Percentiles rank a stretch among this genome's conserved stretches.
phyloP scores from a whole-genome alignment of 2,797 vertebrate species.

The Tachyglossus aculeatus region DNA sequence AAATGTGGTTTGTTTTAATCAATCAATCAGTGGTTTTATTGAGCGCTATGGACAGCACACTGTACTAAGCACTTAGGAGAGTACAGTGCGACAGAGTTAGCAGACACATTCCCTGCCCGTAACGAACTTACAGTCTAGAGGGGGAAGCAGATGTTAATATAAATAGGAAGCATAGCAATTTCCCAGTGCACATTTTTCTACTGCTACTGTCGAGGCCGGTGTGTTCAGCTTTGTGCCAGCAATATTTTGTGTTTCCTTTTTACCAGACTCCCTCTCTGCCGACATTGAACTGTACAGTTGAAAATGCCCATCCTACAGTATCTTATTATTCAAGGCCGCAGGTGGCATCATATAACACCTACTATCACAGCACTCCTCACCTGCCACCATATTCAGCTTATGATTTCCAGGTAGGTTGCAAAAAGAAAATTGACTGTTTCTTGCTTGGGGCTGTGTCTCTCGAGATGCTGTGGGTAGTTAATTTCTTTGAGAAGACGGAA shows the following conservation, averaged over 20 bases:
- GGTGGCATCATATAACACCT: conserved; percentile 83
- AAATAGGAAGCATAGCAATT: too few species aligned
- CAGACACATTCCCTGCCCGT: too few species aligned
- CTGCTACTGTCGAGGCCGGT: not conserved
- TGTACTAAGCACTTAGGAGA: too few species aligned
- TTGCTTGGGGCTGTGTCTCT: conserved; percentile 18
- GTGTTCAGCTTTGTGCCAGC: conserved; percentile 9
- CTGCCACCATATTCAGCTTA: conserved; percentile 95
- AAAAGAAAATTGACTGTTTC: conserved; percentile 2
- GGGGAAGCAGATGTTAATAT: too few species aligned
- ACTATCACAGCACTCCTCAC: conserved; percentile 90
- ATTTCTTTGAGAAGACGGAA: too few species aligned
- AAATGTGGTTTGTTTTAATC: too few species aligned
- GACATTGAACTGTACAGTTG: conserved; percentile 86
- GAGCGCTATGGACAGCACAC: too few species aligned
- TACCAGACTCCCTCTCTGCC: conserved; percentile 84
- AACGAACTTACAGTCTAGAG: too few species aligned
- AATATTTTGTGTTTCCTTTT: conserved; percentile 34
- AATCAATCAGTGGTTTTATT: too few species aligned
- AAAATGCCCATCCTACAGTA: conserved; percentile 81
- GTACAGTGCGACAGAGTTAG: too few species aligned
- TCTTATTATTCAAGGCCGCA: conserved; percentile 81
- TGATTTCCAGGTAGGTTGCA: conserved; percentile 87
- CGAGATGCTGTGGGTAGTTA: too few species aligned
- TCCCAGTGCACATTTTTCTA: too few species aligned